Percentiles rank a stretch among this genome's conserved stretches.
Conservation (phyloP, 2,888 invertebrate species). For the Branchinecta sandiegonensis region DNA sequence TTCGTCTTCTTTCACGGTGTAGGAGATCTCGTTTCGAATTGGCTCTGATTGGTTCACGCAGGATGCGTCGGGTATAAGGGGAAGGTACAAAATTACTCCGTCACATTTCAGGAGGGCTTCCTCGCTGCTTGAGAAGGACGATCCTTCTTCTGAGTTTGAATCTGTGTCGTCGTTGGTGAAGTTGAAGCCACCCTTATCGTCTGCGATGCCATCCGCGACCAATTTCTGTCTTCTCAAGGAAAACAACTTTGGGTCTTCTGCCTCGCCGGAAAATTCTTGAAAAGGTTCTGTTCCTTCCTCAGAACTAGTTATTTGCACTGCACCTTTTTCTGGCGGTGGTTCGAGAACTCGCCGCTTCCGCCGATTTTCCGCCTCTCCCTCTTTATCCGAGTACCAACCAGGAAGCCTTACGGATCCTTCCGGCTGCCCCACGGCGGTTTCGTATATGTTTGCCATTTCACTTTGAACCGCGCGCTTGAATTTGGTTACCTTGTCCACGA, state of each 20-base stretch:
- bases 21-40: conserved; percentile 28
- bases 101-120: conserved; percentile 57
- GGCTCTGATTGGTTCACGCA: conserved; percentile 36
- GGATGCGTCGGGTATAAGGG: conserved; percentile 47
- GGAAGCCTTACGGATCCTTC: neutral
- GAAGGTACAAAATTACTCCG: conserved; percentile 54
- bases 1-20: conserved; percentile 54
- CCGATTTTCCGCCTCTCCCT: neutral
- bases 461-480: neutral
- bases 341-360: conserved; percentile 3
- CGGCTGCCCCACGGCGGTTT: neutral
- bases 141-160: conserved; percentile 64
- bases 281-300: neutral
- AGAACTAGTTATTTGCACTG: neutral
- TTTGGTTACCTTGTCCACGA: neutral
- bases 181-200: conserved; percentile 47
- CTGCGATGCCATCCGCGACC: conserved; percentile 45
- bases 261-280: neutral
- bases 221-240: neutral
- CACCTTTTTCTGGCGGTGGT: neutral
- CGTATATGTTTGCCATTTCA: neutral
- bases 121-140: conserved; percentile 64
- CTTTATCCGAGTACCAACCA: neutral
- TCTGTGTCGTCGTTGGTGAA: conserved; percentile 47
- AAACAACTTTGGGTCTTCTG: conserved; percentile 8